Evolutionary conservation across 2,888 invertebrate genomes (phyloP).

Genomic region (Anorthoa munda): DNA sequence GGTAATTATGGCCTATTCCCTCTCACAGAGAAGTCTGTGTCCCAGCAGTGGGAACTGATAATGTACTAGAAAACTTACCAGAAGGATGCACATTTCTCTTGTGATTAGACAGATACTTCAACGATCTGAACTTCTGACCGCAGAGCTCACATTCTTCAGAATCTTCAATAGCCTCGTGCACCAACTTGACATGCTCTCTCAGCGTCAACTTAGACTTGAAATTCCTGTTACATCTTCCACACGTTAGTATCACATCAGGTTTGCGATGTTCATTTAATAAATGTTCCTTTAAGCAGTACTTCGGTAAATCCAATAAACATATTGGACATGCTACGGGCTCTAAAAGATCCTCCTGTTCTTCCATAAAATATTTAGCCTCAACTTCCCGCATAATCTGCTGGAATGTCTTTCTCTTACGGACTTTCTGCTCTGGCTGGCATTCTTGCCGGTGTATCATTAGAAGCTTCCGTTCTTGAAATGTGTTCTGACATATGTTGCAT

Average conservation of each 20-base stretch:
- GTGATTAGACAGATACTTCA: slow-evolving; percentile 74
- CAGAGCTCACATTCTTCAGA: slow-evolving; percentile 73
- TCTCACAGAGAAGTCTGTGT: too few relatives aligned
- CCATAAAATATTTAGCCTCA: slow-evolving; percentile 57
- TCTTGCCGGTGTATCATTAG: slow-evolving; percentile 61
- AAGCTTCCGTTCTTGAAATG: slow-evolving; percentile 64
- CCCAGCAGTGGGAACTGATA: too few relatives aligned
- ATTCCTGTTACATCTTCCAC: slow-evolving; percentile 67
- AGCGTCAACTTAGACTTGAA: slow-evolving; percentile 73
- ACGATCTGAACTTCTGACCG: slow-evolving; percentile 73
- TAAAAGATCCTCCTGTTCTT: slow-evolving; percentile 53
- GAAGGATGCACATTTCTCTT: slow-evolving; percentile 76
- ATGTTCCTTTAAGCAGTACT: slow-evolving; percentile 69
- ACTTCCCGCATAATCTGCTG: slow-evolving; percentile 68
- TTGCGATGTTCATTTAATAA: slow-evolving; percentile 68
- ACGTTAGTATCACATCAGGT: slow-evolving; percentile 63
- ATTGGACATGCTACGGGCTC: slow-evolving; percentile 66
- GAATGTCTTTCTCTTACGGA: slow-evolving; percentile 66
- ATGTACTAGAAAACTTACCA: slow-evolving; percentile 59
- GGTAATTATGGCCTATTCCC: too few relatives aligned
- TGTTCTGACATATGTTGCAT: slow-evolving; percentile 68
- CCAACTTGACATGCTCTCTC: slow-evolving; percentile 73
- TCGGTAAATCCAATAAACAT: slow-evolving; percentile 69
- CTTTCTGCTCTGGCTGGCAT: slow-evolving; percentile 67
- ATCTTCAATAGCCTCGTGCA: slow-evolving; percentile 73